A percentile compares a stretch with the other conserved stretches of the same genome.
These are phyloP conservation scores for Brienomyrus longianalis DNA, from an alignment of 2,113 vertebrate species.

Conservation along the genomic window DNA sequence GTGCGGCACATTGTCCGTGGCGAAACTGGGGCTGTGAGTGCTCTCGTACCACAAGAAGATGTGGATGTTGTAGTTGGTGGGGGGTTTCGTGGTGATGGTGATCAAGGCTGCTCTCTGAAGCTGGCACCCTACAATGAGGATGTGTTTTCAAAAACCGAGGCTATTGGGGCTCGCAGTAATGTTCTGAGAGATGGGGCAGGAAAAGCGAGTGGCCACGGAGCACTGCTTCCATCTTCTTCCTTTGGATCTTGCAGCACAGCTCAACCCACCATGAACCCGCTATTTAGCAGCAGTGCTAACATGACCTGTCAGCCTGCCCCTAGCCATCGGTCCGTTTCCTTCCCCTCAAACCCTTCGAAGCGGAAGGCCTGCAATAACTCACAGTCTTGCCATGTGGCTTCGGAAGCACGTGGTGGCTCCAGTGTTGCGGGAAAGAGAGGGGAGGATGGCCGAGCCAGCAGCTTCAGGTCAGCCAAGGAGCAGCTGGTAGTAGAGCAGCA, in stretches of 20 bases:
- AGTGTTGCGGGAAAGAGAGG: conserved; percentile 26
- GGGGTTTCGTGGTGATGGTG: conserved; percentile 34
- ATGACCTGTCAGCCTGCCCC: conserved; percentile 19
- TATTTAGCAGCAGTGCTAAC: conserved; percentile 33
- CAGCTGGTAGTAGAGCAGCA: conserved; percentile 79
- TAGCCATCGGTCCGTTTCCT: conserved; percentile 43
- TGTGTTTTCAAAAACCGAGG: conserved; percentile 30
- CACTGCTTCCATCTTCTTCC: conserved; percentile 16
- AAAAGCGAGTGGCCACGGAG: not conserved
- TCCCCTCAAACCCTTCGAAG: conserved; percentile 51
- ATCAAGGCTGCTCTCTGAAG: conserved; percentile 37
- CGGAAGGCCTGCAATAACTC: conserved; percentile 51
- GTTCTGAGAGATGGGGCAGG: conserved; percentile 12
- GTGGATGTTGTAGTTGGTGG: conserved; percentile 50
- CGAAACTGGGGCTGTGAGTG: conserved; percentile 37
- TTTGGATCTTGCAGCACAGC: conserved; percentile 16
- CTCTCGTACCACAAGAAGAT: conserved; percentile 54
- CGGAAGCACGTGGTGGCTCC: conserved; percentile 27
- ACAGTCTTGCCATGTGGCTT: conserved; percentile 30
- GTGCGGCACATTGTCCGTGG: conserved; percentile 69
- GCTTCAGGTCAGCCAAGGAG: conserved; percentile 83
- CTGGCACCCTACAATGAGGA: conserved; percentile 16
- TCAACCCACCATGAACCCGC: conserved; percentile 26
- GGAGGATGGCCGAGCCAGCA: conserved; percentile 46
- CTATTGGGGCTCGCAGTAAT: conserved; percentile 11